A percentile compares a stretch with the other conserved stretches of the same genome.
Conservation (phyloP, 2,113 vertebrate species). For the Ramphastos sulfuratus region DNA sequence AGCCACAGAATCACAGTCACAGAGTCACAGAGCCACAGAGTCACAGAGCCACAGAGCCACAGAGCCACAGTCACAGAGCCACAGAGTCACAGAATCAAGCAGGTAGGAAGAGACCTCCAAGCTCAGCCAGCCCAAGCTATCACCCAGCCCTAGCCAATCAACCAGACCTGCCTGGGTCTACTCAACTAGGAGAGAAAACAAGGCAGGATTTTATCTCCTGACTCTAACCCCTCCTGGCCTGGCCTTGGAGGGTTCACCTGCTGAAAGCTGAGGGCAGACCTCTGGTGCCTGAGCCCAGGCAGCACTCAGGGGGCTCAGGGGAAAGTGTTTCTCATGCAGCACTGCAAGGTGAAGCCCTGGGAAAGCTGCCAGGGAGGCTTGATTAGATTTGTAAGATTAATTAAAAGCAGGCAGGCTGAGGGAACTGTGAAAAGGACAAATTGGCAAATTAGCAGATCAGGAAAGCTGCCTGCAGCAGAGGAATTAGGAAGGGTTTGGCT, state of each 20-base stretch:
- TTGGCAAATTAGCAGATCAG: constrained; percentile 1
- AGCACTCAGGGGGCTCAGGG: neutral
- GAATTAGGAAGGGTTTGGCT: neutral
- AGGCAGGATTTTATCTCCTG: neutral
- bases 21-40: too few species aligned
- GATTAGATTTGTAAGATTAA: constrained; percentile 33
- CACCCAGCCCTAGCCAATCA: too few species aligned
- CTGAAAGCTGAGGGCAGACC: neutral
- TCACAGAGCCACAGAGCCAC: too few species aligned
- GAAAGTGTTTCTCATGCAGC: neutral
- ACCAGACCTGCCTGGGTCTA: too few species aligned
- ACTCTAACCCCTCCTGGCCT: neutral
- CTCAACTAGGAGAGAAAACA: neutral
- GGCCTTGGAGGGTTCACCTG: accelerated
- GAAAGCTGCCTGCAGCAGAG: neutral
- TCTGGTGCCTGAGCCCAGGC: neutral
- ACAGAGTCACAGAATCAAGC: too few species aligned
- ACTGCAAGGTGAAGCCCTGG: neutral
- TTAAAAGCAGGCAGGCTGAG: constrained; percentile 29
- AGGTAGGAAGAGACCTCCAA: too few species aligned
- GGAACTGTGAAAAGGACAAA: constrained; percentile 14
- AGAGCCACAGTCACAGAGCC: too few species aligned
- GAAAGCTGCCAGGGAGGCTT: constrained; percentile 19
- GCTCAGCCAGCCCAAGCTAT: too few species aligned
- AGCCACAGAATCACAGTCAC: too few species aligned